Evolutionary conservation across 2,888 invertebrate genomes (phyloP), one percentile per base, ranked within the genome.

Genomic region (Macaria notata): DNA sequence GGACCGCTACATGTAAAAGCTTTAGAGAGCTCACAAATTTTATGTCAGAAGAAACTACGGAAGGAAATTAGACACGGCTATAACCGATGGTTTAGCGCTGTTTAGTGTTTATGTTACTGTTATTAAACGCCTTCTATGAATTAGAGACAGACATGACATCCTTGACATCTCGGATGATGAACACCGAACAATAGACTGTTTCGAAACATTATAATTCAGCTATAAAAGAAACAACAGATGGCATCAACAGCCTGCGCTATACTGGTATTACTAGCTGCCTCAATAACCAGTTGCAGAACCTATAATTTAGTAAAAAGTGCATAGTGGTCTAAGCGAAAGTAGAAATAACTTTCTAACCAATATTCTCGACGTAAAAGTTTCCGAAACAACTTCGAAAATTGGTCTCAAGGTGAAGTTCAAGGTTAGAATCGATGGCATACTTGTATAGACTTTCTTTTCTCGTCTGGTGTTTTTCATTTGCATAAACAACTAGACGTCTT

Each of bases 291-390:
- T 44, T 44, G 5, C 43, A 48, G 36, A 38, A 44, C 45, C 45
- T 49, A 49, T 49, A 9, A 49, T 49, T 43, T 43, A 48, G 9
- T 44, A 31, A 54, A 54, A 46, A 41, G 3, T 55, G 31, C 36
- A 50, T 46, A 8, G 46, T 49, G 42, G 41, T n/a, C 31, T 49
- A 3, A 58, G 58, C 48, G 59, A 59, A 55, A 54, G 54, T 46
- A 55, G 46, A 45, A 19, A 31, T 54, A 49, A 51, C 59, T 54
- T 52, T 59, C 59, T 59, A 59, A 55, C 54, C 42, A n/a, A 58
- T 50, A 49, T 38, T 29, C 7, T 43, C 31, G 38, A 48, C 45
- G 54, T 59, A 59, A 54, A 54, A 58, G 54, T 54, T 51, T 51
- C 39, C 44, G 31, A 59, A 59, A 45, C 47, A 36, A 41, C 42